Evolutionary conservation across 1,140 invertebrate species (phyloP).

Genomic region (Caenorhabditis tropicalis): DNA sequence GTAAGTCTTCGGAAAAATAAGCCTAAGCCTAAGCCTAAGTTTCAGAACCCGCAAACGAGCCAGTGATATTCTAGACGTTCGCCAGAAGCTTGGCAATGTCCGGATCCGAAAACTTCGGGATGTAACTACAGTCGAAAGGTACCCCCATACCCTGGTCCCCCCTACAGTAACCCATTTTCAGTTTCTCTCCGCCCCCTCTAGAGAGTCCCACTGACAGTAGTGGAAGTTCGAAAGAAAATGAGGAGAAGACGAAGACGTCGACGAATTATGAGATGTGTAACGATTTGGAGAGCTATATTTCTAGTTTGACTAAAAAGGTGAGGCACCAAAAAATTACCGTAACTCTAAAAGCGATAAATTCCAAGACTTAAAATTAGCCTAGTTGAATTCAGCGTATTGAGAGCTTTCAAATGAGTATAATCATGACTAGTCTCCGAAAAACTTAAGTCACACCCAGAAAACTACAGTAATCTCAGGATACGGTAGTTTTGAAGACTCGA

Average conservation of each 20-base stretch:
- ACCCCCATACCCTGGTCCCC: neutral
- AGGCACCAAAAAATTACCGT: too few species aligned
- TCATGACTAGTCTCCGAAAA: too few species aligned
- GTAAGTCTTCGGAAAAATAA: neutral
- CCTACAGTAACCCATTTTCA: neutral
- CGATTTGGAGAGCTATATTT: constrained; percentile 32
- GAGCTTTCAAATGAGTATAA: too few species aligned
- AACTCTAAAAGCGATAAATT: too few species aligned
- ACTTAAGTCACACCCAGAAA: too few species aligned
- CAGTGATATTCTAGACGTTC: neutral
- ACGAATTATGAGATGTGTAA: constrained; percentile 29
- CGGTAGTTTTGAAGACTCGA: too few species aligned
- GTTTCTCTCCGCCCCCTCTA: neutral
- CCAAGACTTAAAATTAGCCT: too few species aligned
- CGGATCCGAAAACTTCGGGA: constrained; percentile 17
- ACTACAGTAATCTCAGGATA: too few species aligned
- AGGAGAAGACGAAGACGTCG: neutral
- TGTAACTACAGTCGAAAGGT: neutral
- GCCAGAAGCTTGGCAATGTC: neutral
- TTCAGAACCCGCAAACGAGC: constrained; percentile 5
- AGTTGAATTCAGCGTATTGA: too few species aligned
- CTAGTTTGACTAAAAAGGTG: constrained; percentile 10
- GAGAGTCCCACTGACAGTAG: neutral
- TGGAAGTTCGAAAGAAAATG: neutral
- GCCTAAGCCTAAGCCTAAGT: neutral